Percentiles rank a stretch among this genome's conserved stretches.
These are phyloP conservation scores for Melanostoma mellinum DNA, from an alignment of 2,888 invertebrate species.

Conservation along the genomic window DNA sequence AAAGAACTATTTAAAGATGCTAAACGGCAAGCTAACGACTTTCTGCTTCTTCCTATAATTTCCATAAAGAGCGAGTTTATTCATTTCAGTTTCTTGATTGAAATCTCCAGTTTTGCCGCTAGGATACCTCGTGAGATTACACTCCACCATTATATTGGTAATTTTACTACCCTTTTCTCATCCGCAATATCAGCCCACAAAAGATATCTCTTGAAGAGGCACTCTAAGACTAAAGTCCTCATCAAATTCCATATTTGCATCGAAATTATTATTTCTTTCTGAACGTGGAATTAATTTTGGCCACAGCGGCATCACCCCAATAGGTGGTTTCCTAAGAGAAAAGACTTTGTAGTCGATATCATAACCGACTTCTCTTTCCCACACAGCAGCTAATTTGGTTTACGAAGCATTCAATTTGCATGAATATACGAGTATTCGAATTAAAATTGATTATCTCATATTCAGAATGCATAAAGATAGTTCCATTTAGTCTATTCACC, in stretches of 20 bases:
- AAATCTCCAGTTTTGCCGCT: no score
- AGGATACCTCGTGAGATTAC: no score
- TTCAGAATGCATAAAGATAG: slow-evolving; percentile 46
- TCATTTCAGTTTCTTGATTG: no score
- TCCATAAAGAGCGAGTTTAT: no score
- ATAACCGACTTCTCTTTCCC: not conserved
- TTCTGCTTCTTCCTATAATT: no score
- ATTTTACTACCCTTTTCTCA: no score
- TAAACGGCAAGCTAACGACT: no score
- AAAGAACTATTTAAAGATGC: no score
- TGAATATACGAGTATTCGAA: slow-evolving; percentile 33
- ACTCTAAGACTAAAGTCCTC: no score
- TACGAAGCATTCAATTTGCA: slow-evolving; percentile 40
- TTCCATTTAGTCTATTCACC: slow-evolving; percentile 3
- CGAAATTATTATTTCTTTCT: not conserved
- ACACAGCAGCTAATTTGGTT: slow-evolving; percentile 1
- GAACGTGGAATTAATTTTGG: not conserved
- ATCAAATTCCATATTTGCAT: not conserved
- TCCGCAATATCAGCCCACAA: no score
- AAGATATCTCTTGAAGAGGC: no score
- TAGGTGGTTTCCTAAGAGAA: not conserved
- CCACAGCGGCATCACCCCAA: not conserved
- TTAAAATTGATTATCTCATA: slow-evolving; percentile 48
- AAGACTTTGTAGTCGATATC: not conserved
- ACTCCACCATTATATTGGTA: no score